phyloP scores from a whole-genome alignment of 2,113 vertebrate genomes.

The Electrona antarctica region DNA sequence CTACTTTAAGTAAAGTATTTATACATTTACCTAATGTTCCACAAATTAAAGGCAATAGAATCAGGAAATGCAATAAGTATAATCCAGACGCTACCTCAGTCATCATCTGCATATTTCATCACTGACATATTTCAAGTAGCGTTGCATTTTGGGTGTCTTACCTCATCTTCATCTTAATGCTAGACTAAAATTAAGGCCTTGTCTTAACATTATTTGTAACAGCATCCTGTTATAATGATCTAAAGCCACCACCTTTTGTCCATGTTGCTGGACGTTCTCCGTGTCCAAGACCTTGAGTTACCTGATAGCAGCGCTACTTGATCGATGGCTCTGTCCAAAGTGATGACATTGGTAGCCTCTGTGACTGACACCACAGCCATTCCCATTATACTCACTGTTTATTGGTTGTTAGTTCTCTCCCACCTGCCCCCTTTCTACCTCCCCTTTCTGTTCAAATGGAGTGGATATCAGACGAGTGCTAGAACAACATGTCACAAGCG shows the following conservation, averaged over 20 bases:
- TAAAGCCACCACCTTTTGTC: conserved; percentile 11
- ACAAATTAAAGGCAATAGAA: neutral
- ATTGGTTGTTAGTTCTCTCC: conserved; percentile 98
- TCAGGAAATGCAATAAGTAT: conserved; percentile 13
- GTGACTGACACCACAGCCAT: conserved; percentile 76
- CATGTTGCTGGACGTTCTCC: neutral
- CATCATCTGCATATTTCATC: conserved; percentile 40
- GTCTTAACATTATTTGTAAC: neutral
- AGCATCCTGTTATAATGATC: neutral
- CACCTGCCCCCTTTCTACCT: conserved; percentile 97
- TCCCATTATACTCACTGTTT: conserved; percentile 87
- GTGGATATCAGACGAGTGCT: conserved; percentile 95
- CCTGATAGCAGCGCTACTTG: conserved; percentile 50
- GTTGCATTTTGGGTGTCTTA: conserved; percentile 19
- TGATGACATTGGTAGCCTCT: conserved; percentile 9
- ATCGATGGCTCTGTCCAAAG: conserved; percentile 46
- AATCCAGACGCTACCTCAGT: conserved; percentile 34
- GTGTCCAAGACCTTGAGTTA: conserved; percentile 19
- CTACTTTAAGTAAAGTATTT: neutral
- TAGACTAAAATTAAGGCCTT: neutral
- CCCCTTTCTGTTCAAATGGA: conserved; percentile 99
- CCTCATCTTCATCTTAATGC: neutral
- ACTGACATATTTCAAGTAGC: conserved; percentile 47
- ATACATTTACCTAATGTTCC: neutral
- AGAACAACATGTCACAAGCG: conserved; percentile 93